Evolutionary conservation across 2,797 vertebrate species (phyloP).

Genomic region (Danio choprae): DNA sequence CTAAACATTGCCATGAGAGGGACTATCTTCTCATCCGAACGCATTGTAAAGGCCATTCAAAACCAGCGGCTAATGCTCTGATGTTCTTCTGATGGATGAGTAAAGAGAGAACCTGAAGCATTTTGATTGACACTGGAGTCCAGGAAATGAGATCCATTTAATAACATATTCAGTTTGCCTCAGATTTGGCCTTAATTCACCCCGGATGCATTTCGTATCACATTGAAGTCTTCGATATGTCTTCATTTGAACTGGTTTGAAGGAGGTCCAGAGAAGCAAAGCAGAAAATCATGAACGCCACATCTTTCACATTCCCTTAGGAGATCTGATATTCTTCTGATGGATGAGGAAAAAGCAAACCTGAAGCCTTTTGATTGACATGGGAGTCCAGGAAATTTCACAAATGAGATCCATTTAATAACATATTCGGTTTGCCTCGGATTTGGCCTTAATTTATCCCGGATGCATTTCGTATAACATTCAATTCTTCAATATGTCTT

Average conservation of each 20-base stretch:
- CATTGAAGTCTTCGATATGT: conserved; percentile 1
- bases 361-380: conserved; percentile 7
- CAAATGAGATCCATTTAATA: background rate
- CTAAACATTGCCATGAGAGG: conserved; percentile 35
- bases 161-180: background rate
- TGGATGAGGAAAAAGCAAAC: conserved; percentile 25
- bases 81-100: background rate
- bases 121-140: background rate
- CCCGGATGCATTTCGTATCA: background rate
- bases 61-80: conserved; percentile 36
- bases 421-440: background rate
- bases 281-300: conserved; percentile 11
- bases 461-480: background rate
- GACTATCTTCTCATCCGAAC: conserved; percentile 28
- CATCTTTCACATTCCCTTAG: background rate
- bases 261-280: background rate
- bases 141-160: background rate
- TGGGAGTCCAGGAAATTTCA: background rate
- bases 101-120: conserved; percentile 34
- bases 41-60: conserved; percentile 12
- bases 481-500: background rate
- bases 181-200: background rate
- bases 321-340: conserved; percentile 24
- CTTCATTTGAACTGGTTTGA: background rate
- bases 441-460: background rate